Evolutionary conservation across 2,113 vertebrate genomes (phyloP).

Genomic region (Natator depressus): DNA sequence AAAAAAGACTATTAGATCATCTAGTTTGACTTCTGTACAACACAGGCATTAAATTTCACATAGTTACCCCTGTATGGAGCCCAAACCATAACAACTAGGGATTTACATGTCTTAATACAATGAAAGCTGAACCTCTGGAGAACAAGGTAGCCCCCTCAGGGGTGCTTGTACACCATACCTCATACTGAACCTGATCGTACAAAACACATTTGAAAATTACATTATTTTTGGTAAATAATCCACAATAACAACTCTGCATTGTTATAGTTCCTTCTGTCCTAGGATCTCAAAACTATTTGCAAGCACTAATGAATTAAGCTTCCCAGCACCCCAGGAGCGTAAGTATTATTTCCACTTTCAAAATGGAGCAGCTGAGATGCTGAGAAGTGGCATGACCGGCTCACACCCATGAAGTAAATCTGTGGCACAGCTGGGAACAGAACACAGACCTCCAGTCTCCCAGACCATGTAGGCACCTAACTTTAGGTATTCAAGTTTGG

Average conservation of each 20-base stretch:
- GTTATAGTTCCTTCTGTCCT: background rate
- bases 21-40: background rate
- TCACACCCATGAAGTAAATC: background rate
- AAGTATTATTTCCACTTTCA: background rate
- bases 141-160: background rate
- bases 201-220: background rate
- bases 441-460: background rate
- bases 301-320: background rate
- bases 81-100: rapidly evolving
- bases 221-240: background rate
- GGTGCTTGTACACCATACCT: background rate
- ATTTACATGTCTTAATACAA: rapidly evolving
- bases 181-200: background rate
- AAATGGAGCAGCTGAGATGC: background rate
- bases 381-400: background rate
- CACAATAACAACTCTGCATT: background rate
- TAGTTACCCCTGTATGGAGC: background rate
- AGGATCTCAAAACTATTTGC: background rate
- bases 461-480: background rate
- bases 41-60: background rate
- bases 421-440: background rate
- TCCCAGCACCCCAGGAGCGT: background rate
- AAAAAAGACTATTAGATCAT: background rate
- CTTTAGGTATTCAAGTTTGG: background rate
- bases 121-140: background rate